Evolutionary conservation across 2,113 vertebrate species (phyloP), one percentile per base, ranked within the genome.

Genomic region (Aegypius monachus): DNA sequence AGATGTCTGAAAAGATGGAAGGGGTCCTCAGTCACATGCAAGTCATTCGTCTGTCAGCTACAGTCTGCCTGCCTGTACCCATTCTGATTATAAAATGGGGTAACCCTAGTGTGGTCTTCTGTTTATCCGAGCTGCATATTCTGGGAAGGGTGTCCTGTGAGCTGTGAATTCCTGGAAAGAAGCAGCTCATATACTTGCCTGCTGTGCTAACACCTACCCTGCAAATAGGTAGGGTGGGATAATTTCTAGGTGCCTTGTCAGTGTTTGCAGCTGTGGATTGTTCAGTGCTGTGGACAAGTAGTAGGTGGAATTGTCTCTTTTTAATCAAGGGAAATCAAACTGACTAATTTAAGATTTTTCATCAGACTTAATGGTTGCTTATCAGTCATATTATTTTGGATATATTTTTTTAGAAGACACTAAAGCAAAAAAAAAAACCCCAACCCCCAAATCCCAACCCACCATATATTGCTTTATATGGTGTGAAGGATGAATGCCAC

Each of bases 311-410:
- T 27, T 80, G 6, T 36, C 16, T 61, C 26, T 34, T 68, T 74
- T 73, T 21, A 36, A 15, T 67, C 73, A 71, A 59, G 15, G 6
- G 32, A 81, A 72, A 7, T 81, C 16, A 79, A 88, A 70, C 29
- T 48, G n/a, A 89, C 2, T 29, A 66, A 47, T 2, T 5, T 13
- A 34, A 81, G n/a, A 26, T 45, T 92, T 95, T 88, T 81, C 16
- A 63, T 94, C 45, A 66, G 15, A 45, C 7, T 63, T 75, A 92
- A 40, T 25, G 75, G 38, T 34, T 93, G 16, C 21, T 84, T 80
- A 87, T 61, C 72, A 84, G 15, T 48, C 70, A 68, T 65, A 88
- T 91, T 73, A 75, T 58, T 93, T 70, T 88, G 22, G 7, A 58
- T 59, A 34, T 19, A 21, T 11, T 12, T 67, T 81, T 86, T 80